Evolutionary conservation across 1,140 invertebrate species (phyloP), one percentile per base, ranked within the genome.

Genomic region (Littorina saxatilis): DNA sequence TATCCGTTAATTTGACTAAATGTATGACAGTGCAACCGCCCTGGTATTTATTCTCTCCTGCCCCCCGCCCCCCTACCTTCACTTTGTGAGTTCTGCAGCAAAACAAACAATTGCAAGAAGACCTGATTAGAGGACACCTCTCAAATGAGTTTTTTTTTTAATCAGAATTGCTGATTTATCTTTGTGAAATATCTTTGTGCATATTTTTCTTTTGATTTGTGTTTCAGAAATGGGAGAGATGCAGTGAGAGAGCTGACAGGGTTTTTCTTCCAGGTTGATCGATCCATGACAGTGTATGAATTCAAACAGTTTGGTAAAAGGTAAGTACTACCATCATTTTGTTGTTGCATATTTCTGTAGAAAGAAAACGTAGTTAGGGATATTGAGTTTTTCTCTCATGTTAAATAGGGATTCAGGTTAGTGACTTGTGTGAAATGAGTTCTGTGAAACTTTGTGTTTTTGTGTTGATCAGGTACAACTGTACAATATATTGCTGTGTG

Each of bases 231-330:
- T 88, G 89, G 88, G 4, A 88, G 88, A 83, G 91, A 92, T 90
- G 91, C 91, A 43, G 83, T 91, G 50, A 84, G 89, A 82, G 91
- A 92, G 63, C 79, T 92, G 35, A 91, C 89, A 20, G 91, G 91
- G 29, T 92, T 92, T 81, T 92, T 89, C 86, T 92, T 92, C 76
- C 81, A 86, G 68, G 82, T 87, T 68, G 91, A 92, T 75, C 90
- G 90, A 70, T 88, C 87, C 61, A 66, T 92, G 27, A 92, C 91
- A 29, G 87, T 92, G 32, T 92, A 92, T 87, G 91, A 92, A 79
- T 91, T 90, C 81, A 88, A 88, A 74, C 88, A 91, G 83, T 91
- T 92, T 89, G 90, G 91, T 15, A 92, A 91, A 88, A 92, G 87
- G 91, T 91, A 82, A 82, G 50, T 52, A 17, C 27, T 43, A 17